Base-by-base conservation (phyloP, 2,888 invertebrate species). In the Augiades crinisus region DNA sequence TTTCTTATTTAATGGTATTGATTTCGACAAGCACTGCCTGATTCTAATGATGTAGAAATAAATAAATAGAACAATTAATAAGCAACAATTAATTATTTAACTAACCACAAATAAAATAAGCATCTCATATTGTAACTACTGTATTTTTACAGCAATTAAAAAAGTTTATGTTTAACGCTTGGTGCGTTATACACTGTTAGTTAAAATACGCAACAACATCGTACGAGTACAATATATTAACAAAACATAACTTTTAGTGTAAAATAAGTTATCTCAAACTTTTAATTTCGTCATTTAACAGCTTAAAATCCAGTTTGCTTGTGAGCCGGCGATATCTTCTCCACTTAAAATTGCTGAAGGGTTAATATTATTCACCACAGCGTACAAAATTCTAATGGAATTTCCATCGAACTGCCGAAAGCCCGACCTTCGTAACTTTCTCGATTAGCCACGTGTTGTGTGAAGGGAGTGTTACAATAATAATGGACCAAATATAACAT, bases 361-460 rank as follows among this genome's bases (percentile, higher is more conserved):
- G 47, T 47, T 47, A 47, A 47, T 40, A 14, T n/a, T 40, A 47
- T 47, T 47, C 47, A 47, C 47, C 47, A 40, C 47, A 47, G 19
- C 31, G 27, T 31, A 22, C 47, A 33, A 40, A 47, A 33, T 40
- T 22, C 47, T 47, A 40, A 47, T 47, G 40, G 47, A 31, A 40
- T 47, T 40, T 33, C 19, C 10, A 40, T 40, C 16, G n/a, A 22
- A 10, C 10, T 22, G 5, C 19, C 38, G 6, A 19, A 5, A 31
- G 21, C 44, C 13, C 21, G 30, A 14, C 36, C 47, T 47, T 13
- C 31, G 14, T 14, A 21, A 47, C 38, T 47, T 40, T 22, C 38
- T 14, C 14, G 44, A 31, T 44, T 22, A 44, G n/a, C 22, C 31
- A 5, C 13, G n/a, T 12, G 5, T 30, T 10, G n/a, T 12, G n/a